These are phyloP conservation scores for Synchiropus splendidus DNA, from an alignment of 2,113 vertebrate species.

Conservation along the genomic window DNA sequence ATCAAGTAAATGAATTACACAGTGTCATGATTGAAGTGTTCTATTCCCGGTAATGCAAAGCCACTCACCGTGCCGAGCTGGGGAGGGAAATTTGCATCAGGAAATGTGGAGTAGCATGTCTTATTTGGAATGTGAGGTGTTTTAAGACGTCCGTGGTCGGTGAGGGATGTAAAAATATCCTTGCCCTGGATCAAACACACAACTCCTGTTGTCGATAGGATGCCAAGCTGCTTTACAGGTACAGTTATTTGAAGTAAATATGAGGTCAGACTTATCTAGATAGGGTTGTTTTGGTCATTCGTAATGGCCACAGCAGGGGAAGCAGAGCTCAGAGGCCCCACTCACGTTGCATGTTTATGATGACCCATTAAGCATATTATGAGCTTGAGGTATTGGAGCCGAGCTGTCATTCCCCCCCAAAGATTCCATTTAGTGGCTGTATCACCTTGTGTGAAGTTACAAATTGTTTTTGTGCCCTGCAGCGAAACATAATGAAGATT, in stretches of 20 bases:
- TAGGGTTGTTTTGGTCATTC: slow-evolving; percentile 13
- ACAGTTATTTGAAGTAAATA: no score
- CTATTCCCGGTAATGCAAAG: no score
- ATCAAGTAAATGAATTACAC: slow-evolving; percentile 4
- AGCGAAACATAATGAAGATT: slow-evolving; percentile 56
- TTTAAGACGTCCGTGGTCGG: slow-evolving; percentile 1
- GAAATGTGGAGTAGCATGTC: not conserved
- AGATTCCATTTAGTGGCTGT: slow-evolving; percentile 46
- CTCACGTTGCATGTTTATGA: slow-evolving; percentile 28
- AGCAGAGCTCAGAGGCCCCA: slow-evolving; percentile 12
- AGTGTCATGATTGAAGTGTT: not conserved
- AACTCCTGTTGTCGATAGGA: slow-evolving; percentile 1
- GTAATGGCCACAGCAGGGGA: slow-evolving; percentile 4
- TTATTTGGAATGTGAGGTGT: not conserved
- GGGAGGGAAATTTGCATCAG: no score
- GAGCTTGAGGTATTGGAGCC: slow-evolving; percentile 25
- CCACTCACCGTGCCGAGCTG: no score
- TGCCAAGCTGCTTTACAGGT: slow-evolving; percentile 1
- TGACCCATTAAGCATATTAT: slow-evolving; percentile 39
- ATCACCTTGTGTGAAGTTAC: slow-evolving; percentile 46
- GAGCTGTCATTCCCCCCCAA: slow-evolving; percentile 13
- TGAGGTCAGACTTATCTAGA: slow-evolving; percentile 2
- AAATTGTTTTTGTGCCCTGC: slow-evolving; percentile 59
- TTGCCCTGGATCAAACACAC: slow-evolving; percentile 2
- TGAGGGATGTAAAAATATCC: not conserved